Evolutionary conservation across 2,797 vertebrate species (phyloP).

Genomic region (Sphaeramia orbicularis): DNA sequence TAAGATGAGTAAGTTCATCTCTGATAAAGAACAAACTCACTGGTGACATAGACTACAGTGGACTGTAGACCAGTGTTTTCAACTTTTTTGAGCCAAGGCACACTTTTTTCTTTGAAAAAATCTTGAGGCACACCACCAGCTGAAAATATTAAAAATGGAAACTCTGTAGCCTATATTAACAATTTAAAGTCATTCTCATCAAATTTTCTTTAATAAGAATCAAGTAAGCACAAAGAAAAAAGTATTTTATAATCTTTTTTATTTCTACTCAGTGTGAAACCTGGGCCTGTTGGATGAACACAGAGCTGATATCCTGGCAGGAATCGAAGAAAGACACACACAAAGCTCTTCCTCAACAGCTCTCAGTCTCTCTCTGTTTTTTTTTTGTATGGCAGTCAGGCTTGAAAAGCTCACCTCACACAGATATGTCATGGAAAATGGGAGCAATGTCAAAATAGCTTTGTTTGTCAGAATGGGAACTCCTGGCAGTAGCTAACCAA

Average conservation of each 20-base stretch:
- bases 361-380: too few species aligned
- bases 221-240: too few species aligned
- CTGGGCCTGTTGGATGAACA: not conserved
- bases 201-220: too few species aligned
- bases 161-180: not conserved
- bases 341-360: constrained; percentile 7
- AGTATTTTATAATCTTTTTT: not conserved
- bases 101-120: too few species aligned
- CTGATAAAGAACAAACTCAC: too few species aligned
- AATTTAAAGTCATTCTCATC: too few species aligned
- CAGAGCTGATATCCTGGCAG: constrained; percentile 21
- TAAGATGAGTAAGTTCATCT: too few species aligned
- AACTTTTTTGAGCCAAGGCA: not conserved
- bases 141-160: not conserved
- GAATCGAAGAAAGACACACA: constrained; percentile 15
- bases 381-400: constrained; percentile 22
- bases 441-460: constrained; percentile 10
- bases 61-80: too few species aligned
- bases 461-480: constrained; percentile 29
- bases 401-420: constrained; percentile 23
- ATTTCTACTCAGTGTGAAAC: not conserved
- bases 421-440: constrained; percentile 20
- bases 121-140: not conserved
- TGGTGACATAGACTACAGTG: too few species aligned
- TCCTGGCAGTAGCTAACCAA: not conserved